Base-by-base conservation (phyloP, 2,888 invertebrate species). In the Agelastica alni region DNA sequence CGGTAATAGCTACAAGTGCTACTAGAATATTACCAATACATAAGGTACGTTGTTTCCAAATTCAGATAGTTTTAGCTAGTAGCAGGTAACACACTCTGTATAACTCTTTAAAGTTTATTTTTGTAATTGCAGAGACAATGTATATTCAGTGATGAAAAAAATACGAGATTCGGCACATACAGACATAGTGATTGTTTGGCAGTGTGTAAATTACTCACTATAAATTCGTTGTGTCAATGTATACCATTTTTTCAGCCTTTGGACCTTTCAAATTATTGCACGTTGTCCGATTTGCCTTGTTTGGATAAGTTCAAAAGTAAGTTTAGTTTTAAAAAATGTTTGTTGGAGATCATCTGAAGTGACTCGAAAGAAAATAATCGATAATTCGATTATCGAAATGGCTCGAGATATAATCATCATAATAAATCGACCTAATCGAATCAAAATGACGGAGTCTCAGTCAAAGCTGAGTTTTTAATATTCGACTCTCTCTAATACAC, bases 121-220 rank as follows among this genome's bases (percentile, higher is more conserved):
- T 41, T 48, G 28, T 46, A 22, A 18, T 68, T 69, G 56, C 31
- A 71, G 70, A 63, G 71, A 58, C 47, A 58, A 7, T 71, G 70
- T 53, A 60, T 58, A 42, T 70, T 66, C 51, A 39, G 45, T 14
- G 47, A 54, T n/a, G 71, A 71, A 41, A 52, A 53, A 12, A 36
- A 37, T 2, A 68, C 67, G 9, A 44, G 43, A 10, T 65, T 67
- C 47, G 70, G 69, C 7, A 13, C 75, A 58, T 83, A 84, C 67
- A 82, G 83, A 0, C 78, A 81, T 63, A 83, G 83, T 62, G 83
- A 84, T 63, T 85, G 84, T 67, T 75, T 83, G 65, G 72, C 83
- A 22, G 79, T 80, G 60, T 84, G 85, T 61, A 78, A 82, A 52
- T 77, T 81, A 71, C 64, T 72, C 20, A 81, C 82, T 58, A 75